Evolutionary conservation across 1,140 invertebrate genomes (phyloP).

Genomic region (Musca vetustissima): DNA sequence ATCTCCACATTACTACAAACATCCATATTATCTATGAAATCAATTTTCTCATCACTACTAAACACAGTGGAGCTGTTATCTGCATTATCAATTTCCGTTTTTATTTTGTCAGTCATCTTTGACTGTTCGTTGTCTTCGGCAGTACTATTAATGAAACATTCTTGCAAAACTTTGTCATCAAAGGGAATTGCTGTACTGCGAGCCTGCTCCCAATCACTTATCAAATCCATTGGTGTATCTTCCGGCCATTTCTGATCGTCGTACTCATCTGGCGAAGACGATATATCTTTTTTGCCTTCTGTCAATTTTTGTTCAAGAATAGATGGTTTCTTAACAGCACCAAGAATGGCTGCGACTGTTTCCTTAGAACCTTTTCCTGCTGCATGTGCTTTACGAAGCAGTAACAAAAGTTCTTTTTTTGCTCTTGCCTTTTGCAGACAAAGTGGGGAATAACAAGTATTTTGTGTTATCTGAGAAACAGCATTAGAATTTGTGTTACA

Average conservation of each 20-base stretch:
- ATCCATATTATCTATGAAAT: conserved; percentile 51
- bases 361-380: conserved; percentile 54
- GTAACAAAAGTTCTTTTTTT: conserved; percentile 66
- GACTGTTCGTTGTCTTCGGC: too few relatives aligned
- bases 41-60: conserved; percentile 37
- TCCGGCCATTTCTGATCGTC: conserved; percentile 41
- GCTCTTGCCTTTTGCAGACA: conserved; percentile 71
- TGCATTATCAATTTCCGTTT: conserved; percentile 15
- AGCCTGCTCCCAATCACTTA: conserved; percentile 50
- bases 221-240: conserved; percentile 42
- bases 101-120: not conserved
- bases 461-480: conserved; percentile 59
- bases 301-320: conserved; percentile 60
- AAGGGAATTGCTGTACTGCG: conserved; percentile 38
- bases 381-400: conserved; percentile 66
- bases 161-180: conserved; percentile 35
- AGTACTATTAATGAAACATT: conserved; percentile 27
- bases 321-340: conserved; percentile 55
- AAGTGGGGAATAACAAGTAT: conserved; percentile 75
- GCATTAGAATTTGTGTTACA: conserved; percentile 66
- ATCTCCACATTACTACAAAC: conserved; percentile 53
- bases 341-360: conserved; percentile 53
- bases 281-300: conserved; percentile 49
- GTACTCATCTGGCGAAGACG: conserved; percentile 42
- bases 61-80: conserved; percentile 2